Conservation (phyloP, 2,797 vertebrate species). For the Trachurus trachurus region DNA sequence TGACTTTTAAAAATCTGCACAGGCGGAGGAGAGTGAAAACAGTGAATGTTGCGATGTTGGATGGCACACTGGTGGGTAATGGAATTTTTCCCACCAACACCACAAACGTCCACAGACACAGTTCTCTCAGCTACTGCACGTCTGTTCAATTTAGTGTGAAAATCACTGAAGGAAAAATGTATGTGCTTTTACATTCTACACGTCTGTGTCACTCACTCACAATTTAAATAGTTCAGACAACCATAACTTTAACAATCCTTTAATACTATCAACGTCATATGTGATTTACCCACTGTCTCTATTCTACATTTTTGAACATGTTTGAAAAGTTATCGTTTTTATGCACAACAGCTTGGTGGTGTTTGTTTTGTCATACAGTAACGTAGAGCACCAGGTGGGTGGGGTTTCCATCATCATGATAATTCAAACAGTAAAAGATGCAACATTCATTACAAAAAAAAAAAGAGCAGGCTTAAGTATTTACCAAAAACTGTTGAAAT, state of each 20-base stretch:
- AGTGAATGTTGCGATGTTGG: slow-evolving; percentile 31
- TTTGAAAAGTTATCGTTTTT: neutral
- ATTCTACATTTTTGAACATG: too few relatives aligned
- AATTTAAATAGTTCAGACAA: neutral
- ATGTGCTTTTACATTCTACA: neutral
- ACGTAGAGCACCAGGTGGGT: too few relatives aligned
- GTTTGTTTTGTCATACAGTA: neutral
- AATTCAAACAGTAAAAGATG: neutral
- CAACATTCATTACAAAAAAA: neutral
- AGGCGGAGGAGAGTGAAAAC: slow-evolving; percentile 25
- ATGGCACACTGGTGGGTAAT: slow-evolving; percentile 24
- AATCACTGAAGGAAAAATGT: neutral
- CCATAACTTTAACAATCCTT: neutral
- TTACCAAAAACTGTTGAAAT: neutral
- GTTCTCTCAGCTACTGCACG: neutral
- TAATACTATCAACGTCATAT: neutral
- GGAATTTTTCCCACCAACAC: slow-evolving; percentile 14
- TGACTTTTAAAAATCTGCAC: slow-evolving; percentile 47
- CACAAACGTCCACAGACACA: slow-evolving; percentile 14
- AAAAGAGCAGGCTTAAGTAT: neutral
- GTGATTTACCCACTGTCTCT: neutral
- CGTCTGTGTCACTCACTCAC: neutral
- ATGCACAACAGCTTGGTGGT: too few relatives aligned
- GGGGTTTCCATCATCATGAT: neutral
- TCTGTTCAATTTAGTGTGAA: neutral